Base-by-base conservation (phyloP, 1,140 invertebrate species). In the Lepidurus apus region DNA sequence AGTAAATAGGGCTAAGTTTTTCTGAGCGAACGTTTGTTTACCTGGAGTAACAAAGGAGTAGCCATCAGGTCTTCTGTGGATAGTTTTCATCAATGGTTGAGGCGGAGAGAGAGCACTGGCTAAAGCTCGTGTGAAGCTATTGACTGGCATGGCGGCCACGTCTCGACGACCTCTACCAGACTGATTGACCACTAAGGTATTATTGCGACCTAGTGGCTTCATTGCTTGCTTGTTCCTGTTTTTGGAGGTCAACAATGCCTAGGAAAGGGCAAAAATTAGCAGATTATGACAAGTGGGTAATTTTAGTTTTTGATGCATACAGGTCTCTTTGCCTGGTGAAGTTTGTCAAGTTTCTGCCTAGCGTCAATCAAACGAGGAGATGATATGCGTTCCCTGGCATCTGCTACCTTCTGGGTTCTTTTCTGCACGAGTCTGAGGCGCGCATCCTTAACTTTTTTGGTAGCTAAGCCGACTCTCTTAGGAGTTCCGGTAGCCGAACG, bases 351-450 rank as follows among this genome's bases (percentile, higher is more conserved):
- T 81, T 89, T 88, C 42, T 88, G 85, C 73, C 91, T 85, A 0
- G 90, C 90, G 84, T 92, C 91, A 26, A 85, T 88, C 80, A 89
- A 89, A 81, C 90, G 89, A 2, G 34, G 34, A 34, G 89, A 89
- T 9, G 88, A 88, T n/a, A 92, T 85, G 79, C 91, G 89, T 76
- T 92, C 91, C 75, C 91, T 84, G 5, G 91, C 91, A 86, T 92
- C 91, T 0, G 85, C 86, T 4, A 92, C 86, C 74, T 88, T 89
- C 21, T 87, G 86, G 74, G 90, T 86, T 82, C 91, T 91, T 81
- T 91, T 91, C 79, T 90, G 87, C 79, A 91, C 89, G 74, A 92
- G 90, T 84, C 89, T 91, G 65, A 90, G 87, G 1, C 91, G 85
- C 17, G 91, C 91, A 86, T 93, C 92, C 7, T 85, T 87, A 76